Base-by-base conservation (phyloP, 2,888 invertebrate species). In the Xiphydria camelus region DNA sequence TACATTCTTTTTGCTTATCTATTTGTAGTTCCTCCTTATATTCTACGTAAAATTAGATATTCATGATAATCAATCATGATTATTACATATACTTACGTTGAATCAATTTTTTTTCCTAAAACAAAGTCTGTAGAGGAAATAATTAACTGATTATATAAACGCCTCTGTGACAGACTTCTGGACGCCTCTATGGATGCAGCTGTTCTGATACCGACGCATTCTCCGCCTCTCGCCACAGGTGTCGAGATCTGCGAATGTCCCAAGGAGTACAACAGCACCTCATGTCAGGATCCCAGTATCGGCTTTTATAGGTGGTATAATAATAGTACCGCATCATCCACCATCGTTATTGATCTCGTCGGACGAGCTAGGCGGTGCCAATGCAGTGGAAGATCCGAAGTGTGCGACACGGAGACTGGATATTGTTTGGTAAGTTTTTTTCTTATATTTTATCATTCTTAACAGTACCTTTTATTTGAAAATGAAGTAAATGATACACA, bases 221-320 rank as follows among this genome's bases (percentile, higher is more conserved):
- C 83, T 0, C 85, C 82, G 50, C 84, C 83, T n/a, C 69, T 83
- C 29, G 90, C 92, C 0, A 82, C 82, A 20, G 90, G 93, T 0
- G 86, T 96, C 2, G 96, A 96, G 76, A 79, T 87, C 46, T 96
- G 96, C 73, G 82, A 83, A 34, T 96, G 96, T 67, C 89, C 93
- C 0, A 77, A 80, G 0, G 82, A 84, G 47, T 96, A 94, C 77
- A 83, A 86, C 52, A 90, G 92, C 0, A 82, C 87, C 0, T 97
- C 96, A 0, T 98, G 98, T 75, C 97, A 96, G 77, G 86, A 88
- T 68, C 91, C 93, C 0, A 88, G 87, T 25, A 74, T 81, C 4
- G 97, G 96, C 0, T 94, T 86, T 75, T 91, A 84, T 65, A 79
- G 91, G 40, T 88, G 89, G 82, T 84, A 87, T 70, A 84, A 85